Evolutionary conservation across 2,113 vertebrate genomes (phyloP).

Genomic region (Tachysurus fulvidraco): DNA sequence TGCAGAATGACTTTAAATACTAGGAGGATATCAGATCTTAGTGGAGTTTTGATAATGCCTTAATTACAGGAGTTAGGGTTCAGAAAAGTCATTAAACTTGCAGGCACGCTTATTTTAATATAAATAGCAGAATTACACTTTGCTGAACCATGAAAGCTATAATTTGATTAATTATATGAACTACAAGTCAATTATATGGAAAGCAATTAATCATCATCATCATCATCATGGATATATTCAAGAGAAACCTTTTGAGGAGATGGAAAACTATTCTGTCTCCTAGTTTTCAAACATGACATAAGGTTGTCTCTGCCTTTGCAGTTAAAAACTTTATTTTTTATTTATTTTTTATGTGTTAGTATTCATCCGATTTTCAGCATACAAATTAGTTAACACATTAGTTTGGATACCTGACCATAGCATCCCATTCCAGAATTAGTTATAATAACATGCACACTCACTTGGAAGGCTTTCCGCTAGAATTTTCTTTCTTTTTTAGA

Average conservation of each 20-base stretch:
- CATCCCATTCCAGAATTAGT: no score
- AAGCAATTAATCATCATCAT: neutral
- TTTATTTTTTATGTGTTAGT: neutral
- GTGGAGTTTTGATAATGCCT: constrained; percentile 16
- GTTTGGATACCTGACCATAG: no score
- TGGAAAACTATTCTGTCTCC: neutral
- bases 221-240: neutral
- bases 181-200: neutral
- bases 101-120: neutral
- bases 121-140: neutral
- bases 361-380: neutral
- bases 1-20: constrained; percentile 32
- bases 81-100: neutral
- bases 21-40: constrained; percentile 16
- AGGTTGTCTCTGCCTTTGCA: neutral
- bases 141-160: neutral
- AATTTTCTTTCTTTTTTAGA: no score
- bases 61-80: constrained; percentile 35
- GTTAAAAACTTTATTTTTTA: neutral
- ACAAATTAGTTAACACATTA: no score
- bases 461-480: no score
- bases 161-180: neutral
- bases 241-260: neutral
- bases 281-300: neutral
- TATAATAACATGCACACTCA: no score